Percentiles rank a stretch among this genome's conserved stretches.
These are phyloP conservation scores for Hafferia zeledoni DNA, from an alignment of 2,797 vertebrate species.

Conservation along the genomic window DNA sequence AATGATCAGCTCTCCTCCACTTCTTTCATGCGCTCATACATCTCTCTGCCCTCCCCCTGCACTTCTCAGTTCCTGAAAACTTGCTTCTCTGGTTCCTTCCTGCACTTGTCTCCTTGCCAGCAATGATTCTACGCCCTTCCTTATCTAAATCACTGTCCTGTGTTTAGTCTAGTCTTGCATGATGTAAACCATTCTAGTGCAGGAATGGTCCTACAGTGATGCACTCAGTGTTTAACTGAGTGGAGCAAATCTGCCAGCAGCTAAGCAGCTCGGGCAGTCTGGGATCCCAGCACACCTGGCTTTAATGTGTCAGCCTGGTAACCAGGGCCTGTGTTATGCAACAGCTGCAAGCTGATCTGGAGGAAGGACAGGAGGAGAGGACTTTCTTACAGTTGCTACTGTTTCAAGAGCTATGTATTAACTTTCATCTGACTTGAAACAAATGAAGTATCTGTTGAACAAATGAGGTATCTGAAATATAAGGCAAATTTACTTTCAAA, in stretches of 20 bases:
- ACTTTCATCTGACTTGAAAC: background rate
- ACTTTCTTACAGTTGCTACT: background rate
- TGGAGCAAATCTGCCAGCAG: background rate
- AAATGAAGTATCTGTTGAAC: slow-evolving; percentile 14
- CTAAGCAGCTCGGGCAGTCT: background rate
- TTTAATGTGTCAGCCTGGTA: background rate
- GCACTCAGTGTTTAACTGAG: background rate
- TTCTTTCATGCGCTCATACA: background rate
- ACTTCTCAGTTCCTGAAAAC: slow-evolving; percentile 46
- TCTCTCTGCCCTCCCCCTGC: background rate
- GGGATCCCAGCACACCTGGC: background rate
- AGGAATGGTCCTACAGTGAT: background rate
- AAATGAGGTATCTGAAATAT: slow-evolving; percentile 1
- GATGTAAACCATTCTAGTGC: slow-evolving; percentile 5
- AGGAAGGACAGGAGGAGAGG: background rate
- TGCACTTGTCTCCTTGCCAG: slow-evolving; percentile 44
- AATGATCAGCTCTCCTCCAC: background rate
- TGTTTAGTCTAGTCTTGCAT: slow-evolving; percentile 37
- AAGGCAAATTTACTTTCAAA: background rate
- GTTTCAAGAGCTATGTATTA: background rate
- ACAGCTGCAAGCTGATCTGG: background rate
- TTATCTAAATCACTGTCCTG: slow-evolving; percentile 31
- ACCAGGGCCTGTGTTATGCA: background rate
- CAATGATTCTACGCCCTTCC: slow-evolving; percentile 11
- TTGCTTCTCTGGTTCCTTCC: slow-evolving; percentile 53